Conservation (phyloP, 2,888 invertebrate genomes). For the Pseudococcus jackbeardsleyi region DNA sequence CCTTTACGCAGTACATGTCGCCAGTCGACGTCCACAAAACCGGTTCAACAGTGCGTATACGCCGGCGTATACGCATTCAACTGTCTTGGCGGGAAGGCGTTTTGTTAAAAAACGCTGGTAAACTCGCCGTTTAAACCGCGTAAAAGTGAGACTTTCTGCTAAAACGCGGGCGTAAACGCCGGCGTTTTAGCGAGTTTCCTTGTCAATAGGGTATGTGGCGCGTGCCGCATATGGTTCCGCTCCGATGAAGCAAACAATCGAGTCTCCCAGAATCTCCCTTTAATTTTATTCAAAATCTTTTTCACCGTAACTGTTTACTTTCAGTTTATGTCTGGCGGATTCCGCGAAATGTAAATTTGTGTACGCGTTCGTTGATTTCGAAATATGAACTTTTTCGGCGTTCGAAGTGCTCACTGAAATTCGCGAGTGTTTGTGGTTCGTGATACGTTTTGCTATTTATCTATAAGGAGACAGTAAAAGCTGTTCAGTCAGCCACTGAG, state of each 20-base stretch:
- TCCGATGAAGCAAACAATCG: conserved; percentile 63
- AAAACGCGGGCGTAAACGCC: too few species aligned
- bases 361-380: conserved; percentile 47
- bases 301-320: conserved; percentile 57
- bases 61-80: too few species aligned
- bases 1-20: too few species aligned
- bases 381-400: conserved; percentile 4
- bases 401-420: conserved; percentile 32
- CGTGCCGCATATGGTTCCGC: conserved; percentile 61
- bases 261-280: conserved; percentile 63
- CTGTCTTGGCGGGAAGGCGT: too few species aligned
- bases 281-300: conserved; percentile 60
- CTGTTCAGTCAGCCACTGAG: conserved; percentile 63
- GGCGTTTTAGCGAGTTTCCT: too few species aligned
- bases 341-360: conserved; percentile 27
- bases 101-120: too few species aligned
- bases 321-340: conserved; percentile 49
- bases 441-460: neutral
- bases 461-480: neutral
- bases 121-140: too few species aligned
- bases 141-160: too few species aligned
- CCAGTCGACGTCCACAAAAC: too few species aligned
- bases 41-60: too few species aligned
- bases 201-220: conserved; percentile 62
- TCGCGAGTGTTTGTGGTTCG: conserved; percentile 19